A percentile compares a stretch with the other conserved stretches of the same genome.
These are phyloP conservation scores for Bubo scandiacus DNA, from an alignment of 2,113 vertebrate species.

Conservation along the genomic window DNA sequence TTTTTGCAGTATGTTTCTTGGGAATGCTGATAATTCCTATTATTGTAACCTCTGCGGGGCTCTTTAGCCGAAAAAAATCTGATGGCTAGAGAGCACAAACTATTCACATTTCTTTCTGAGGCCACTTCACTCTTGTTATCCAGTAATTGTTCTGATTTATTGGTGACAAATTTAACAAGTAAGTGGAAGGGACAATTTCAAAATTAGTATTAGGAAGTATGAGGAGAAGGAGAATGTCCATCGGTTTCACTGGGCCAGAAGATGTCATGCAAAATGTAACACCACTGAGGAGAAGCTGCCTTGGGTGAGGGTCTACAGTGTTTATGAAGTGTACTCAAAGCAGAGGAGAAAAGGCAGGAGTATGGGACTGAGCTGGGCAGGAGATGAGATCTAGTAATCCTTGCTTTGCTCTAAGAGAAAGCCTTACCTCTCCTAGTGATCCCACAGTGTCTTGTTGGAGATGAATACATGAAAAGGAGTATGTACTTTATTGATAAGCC, in stretches of 20 bases:
- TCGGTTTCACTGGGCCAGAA: neutral
- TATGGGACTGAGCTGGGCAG: neutral
- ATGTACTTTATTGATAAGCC: neutral
- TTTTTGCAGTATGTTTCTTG: neutral
- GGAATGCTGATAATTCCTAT: neutral
- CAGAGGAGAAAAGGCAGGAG: neutral
- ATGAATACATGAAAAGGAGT: neutral
- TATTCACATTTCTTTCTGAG: neutral
- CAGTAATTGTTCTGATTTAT: neutral
- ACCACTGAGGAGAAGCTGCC: neutral
- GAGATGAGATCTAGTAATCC: neutral
- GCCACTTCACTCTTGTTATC: neutral
- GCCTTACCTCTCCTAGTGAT: neutral
- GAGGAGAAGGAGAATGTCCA: neutral
- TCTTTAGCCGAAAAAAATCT: neutral
- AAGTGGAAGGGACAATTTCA: neutral
- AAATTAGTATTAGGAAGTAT: neutral
- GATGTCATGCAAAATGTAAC: neutral
- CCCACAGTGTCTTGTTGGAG: neutral
- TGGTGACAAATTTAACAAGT: neutral
- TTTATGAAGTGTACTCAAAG: neutral
- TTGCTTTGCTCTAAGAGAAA: neutral
- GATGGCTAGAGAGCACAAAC: neutral
- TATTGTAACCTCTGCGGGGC: neutral
- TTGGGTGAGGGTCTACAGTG: neutral